phyloP scores from a whole-genome alignment of 1,140 invertebrate species.

The Drosophila lacertosa region DNA sequence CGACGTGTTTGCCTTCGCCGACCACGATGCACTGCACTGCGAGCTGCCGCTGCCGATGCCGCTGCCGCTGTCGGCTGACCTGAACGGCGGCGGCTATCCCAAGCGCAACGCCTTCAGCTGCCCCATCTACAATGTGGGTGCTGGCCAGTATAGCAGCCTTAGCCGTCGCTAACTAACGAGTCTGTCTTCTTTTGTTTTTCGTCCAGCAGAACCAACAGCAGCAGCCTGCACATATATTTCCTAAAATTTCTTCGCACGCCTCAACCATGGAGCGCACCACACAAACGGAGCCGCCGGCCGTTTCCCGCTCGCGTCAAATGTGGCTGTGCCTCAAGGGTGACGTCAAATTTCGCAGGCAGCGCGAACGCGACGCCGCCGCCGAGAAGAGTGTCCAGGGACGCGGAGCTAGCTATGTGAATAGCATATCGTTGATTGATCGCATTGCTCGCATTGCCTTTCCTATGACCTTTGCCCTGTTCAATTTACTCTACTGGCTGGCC shows the following conservation, averaged over 20 bases:
- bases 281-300: constrained; percentile 89
- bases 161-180: not conserved
- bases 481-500: constrained; percentile 93
- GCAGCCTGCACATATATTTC: constrained; percentile 84
- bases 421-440: constrained; percentile 94
- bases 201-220: constrained; percentile 46
- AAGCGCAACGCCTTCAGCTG: constrained; percentile 86
- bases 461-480: constrained; percentile 92
- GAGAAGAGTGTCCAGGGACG: constrained; percentile 66
- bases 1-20: constrained; percentile 55
- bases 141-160: no score
- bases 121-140: constrained; percentile 87
- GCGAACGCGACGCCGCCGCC: constrained; percentile 90
- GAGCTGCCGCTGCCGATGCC: constrained; percentile 56
- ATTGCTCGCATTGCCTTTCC: constrained; percentile 94
- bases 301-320: constrained; percentile 91
- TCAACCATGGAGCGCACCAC: constrained; percentile 91
- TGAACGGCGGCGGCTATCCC: constrained; percentile 58
- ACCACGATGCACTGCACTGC: constrained; percentile 52
- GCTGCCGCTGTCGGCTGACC: constrained; percentile 36
- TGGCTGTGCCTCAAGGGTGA: constrained; percentile 92
- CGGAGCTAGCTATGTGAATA: constrained; percentile 89
- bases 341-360: constrained; percentile 89
- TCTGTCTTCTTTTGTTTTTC: not conserved
- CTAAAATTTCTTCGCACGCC: constrained; percentile 63